A percentile compares a stretch with the other conserved stretches of the same genome.
phyloP scores from a whole-genome alignment of 2,113 vertebrate species.

The Prionailurus bengalensis region DNA sequence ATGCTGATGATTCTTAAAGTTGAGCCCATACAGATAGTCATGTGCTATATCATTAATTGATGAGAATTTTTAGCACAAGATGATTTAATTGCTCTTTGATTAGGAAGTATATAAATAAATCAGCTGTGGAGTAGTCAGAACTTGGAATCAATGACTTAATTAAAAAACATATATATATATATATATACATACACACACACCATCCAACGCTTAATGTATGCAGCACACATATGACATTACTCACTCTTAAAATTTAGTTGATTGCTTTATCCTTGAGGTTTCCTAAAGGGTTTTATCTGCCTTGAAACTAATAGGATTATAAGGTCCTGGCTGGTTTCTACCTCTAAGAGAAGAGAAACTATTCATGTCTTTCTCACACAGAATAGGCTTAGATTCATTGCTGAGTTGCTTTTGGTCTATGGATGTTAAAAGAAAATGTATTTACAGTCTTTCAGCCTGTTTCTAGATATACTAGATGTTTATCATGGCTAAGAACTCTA shows the following conservation, averaged over 20 bases:
- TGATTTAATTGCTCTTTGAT: slow-evolving; percentile 16
- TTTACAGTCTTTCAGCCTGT: neutral
- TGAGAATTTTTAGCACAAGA: neutral
- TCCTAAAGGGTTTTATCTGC: neutral
- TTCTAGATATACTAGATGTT: slow-evolving; percentile 19
- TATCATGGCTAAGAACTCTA: neutral
- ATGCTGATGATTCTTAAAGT: slow-evolving; percentile 7
- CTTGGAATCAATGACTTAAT: slow-evolving; percentile 19
- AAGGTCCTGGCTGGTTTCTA: neutral
- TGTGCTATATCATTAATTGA: neutral
- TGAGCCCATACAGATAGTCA: neutral
- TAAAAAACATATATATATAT: neutral
- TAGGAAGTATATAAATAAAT: slow-evolving; percentile 14
- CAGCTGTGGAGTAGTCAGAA: neutral
- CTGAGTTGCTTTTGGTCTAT: neutral
- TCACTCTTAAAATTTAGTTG: neutral
- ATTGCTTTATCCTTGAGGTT: slow-evolving; percentile 26
- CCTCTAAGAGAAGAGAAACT: neutral
- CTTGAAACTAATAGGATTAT: neutral
- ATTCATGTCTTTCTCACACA: neutral
- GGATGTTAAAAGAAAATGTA: neutral
- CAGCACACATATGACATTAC: neutral
- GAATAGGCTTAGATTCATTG: neutral
- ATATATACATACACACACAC: no score
- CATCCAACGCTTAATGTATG: neutral